Evolutionary conservation across 2,113 vertebrate genomes (phyloP).

Genomic region (Opisthocomus hoazin): DNA sequence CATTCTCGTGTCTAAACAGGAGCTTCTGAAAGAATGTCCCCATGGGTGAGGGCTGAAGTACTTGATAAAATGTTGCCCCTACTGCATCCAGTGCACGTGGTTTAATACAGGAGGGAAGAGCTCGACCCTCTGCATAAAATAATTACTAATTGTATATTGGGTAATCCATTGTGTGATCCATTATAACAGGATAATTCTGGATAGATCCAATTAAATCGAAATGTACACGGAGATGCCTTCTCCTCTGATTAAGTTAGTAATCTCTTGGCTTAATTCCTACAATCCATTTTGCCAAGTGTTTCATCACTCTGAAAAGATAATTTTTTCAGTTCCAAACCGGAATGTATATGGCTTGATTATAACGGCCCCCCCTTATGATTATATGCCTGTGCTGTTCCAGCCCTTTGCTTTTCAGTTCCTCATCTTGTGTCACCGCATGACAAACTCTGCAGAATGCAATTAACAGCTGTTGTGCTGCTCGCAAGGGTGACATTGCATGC

Average conservation of each 20-base stretch:
- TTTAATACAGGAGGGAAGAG: neutral
- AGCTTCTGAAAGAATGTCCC: neutral
- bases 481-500: neutral
- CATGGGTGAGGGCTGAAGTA: neutral
- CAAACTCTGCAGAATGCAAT: neutral
- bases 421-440: neutral
- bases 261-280: neutral
- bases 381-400: neutral
- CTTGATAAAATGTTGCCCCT: neutral
- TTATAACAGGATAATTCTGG: neutral
- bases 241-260: neutral
- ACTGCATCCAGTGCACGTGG: neutral
- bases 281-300: neutral
- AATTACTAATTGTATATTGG: neutral
- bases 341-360: neutral
- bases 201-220: neutral
- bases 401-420: constrained; percentile 6
- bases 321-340: neutral
- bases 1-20: neutral
- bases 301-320: neutral
- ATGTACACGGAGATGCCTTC: neutral
- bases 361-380: neutral
- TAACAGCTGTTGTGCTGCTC: constrained; percentile 17
- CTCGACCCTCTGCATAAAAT: neutral
- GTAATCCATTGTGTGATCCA: neutral